Evolutionary conservation across 2,888 invertebrate genomes (phyloP).

Genomic region (Vesta saturnalis): DNA sequence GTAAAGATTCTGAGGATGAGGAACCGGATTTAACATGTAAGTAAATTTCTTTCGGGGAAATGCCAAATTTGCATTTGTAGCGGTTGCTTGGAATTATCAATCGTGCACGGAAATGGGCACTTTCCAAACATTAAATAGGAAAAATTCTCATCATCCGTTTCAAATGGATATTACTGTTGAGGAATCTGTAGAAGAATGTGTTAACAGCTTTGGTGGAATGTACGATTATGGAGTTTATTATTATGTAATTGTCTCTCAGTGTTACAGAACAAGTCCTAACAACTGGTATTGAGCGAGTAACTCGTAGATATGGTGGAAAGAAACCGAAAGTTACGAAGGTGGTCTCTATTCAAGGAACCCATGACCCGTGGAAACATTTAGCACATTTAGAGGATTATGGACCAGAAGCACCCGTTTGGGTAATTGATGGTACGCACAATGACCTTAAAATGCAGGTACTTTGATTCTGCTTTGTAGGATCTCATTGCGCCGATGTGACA

Average conservation of each 20-base stretch:
- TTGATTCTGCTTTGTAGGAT: constrained; percentile 18
- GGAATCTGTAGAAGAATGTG: constrained; percentile 25
- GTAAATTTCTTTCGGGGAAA: background rate
- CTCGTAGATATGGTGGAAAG: constrained; percentile 19
- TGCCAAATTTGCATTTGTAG: background rate
- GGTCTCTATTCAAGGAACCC: constrained; percentile 21
- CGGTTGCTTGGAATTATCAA: constrained; percentile 25
- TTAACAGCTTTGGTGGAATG: constrained; percentile 12
- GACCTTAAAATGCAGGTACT: background rate
- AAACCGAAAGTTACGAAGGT: constrained; percentile 24
- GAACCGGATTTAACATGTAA: background rate
- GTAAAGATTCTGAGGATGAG: background rate
- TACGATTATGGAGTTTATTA: background rate
- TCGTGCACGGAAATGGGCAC: constrained; percentile 28
- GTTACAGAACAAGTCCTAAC: constrained; percentile 18
- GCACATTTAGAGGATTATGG: constrained; percentile 22
- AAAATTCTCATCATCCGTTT: constrained; percentile 23
- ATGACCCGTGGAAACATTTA: constrained; percentile 29
- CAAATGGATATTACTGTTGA: constrained; percentile 17
- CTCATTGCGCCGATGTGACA: constrained; percentile 23
- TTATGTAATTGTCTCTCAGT: background rate
- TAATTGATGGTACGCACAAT: constrained; percentile 18
- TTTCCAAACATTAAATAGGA: constrained; percentile 22
- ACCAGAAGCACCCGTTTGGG: constrained; percentile 20
- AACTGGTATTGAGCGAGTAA: constrained; percentile 16